Base-by-base conservation (phyloP, 1,140 invertebrate genomes). In the Hylaeus volcanicus region DNA sequence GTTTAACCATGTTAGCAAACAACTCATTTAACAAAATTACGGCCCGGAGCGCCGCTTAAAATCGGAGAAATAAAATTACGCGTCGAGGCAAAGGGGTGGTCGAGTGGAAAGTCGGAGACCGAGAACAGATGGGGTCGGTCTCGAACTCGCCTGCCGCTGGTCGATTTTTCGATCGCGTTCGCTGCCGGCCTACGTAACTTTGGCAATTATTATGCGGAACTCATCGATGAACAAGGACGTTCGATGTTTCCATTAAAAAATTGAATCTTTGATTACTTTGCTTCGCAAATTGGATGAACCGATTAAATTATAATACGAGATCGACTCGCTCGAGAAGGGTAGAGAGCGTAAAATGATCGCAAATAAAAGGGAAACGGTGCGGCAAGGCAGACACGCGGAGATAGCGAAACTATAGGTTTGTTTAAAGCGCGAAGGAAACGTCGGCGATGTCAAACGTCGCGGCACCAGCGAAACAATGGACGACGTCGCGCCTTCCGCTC, bases 1-100 rank as follows among this genome's bases (percentile, higher is more conserved):
- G 89, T 91, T 92, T 93, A 93, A 93, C 90, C 87, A 85, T 91
- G 90, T 93, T 93, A 93, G 88, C 91, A 91, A 92, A 93, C 91
- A 93, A 93, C 93, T 93, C 92, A 90, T 92, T 93, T 93, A 93
- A 93, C 91, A 85, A 91, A 92, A 93, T 93, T 93, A 93, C 89
- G 89, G 89, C 89, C 84, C 87, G 85, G 88, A 90, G 88, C 89
- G 88, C 89, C 89, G 89, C 91, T 91, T 92, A 91, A 93, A 93
- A 92, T 91, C 88, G 85, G 88, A 92, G 89, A 92, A 92, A 93
- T 90, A 91, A 91, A 92, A 93, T 93, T 93, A 93, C 88, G 81
- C 88, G 88, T 86, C 68, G 74, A 71, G 68, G 73, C 26, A 64
- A 66, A 72, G 70, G 81, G 76, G 71, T 58, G 84, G 73, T 60